Conservation (phyloP, 2,888 invertebrate species). For the Troides aeacus region DNA sequence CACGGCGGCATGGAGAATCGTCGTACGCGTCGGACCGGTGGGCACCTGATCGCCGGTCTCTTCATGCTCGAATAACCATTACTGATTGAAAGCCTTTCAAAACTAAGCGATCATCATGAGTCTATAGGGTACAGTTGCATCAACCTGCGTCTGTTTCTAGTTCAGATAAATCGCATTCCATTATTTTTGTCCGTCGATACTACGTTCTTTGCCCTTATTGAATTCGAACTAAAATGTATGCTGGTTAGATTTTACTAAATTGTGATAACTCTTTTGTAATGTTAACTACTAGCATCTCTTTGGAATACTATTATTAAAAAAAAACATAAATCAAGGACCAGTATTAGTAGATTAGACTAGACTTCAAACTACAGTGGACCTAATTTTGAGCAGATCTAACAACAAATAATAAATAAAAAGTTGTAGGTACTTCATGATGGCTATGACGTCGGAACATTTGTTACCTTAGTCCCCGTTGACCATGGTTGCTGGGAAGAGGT, state of each 20-base stretch:
- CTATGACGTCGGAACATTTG: too few species aligned
- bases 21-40: conserved; percentile 70
- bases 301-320: too few species aligned
- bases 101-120: conserved; percentile 57
- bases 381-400: too few species aligned
- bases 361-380: too few species aligned
- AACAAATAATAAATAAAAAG: too few species aligned
- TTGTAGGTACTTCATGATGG: too few species aligned
- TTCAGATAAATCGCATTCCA: conserved; percentile 16
- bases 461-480: too few species aligned
- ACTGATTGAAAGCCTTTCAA: conserved; percentile 60
- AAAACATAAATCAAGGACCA: too few species aligned
- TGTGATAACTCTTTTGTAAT: background rate
- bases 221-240: background rate
- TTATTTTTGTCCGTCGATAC: conserved; percentile 7
- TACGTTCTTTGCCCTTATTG: conserved; percentile 9
- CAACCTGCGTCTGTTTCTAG: conserved; percentile 21
- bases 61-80: conserved; percentile 60
- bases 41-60: conserved; percentile 47
- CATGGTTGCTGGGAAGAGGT: too few species aligned
- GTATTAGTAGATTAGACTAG: too few species aligned
- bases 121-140: conserved; percentile 45
- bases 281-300: background rate
- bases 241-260: background rate
- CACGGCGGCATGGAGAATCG: conserved; percentile 74